Base-by-base conservation (phyloP, 2,888 invertebrate genomes). In the Stenurella melanura region DNA sequence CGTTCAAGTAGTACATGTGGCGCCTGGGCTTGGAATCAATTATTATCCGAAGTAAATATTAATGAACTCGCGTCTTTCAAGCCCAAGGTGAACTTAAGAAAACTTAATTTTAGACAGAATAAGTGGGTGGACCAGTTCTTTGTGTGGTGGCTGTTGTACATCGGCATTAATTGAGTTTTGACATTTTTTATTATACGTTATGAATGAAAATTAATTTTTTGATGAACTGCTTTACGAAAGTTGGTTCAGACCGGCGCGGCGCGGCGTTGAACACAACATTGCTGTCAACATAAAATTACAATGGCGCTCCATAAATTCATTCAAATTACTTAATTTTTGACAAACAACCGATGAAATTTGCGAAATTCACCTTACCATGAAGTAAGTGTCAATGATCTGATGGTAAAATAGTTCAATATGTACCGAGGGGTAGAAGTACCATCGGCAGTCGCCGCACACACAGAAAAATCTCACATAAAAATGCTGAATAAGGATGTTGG, bases 131-230 rank as follows among this genome's bases (percentile, higher is more conserved):
- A 79, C 77, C 70, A 73, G 74, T 68, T 74, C 61, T 61, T 30
- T 72, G 64, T 30, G 60, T 61, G 21, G 68, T 60, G 66, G 74
- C 74, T 78, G 72, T 81, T 78, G 75, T 81, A 79, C 70, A 74
- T 81, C 76, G 70, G 73, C 56, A 76, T 78, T 78, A 81, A 81
- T 81, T 81, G 78, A 80, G 78, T 81, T 81, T 77, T 80, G 79
- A 81, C 81, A 73, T 70, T 19, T 75, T 81, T 78, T 75, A 78
- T 81, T 78, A 76, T 61, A 58, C 50, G 70, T 56, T 71, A 38
- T 50, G 61, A 26, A 78, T 78, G 73, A 67, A 34, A 74, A 75
- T 76, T 61, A 63, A 10, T 38, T 34, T 58, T 10, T 50, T 61
- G 75, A 75, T 73, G 38, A 18, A 74, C 70, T 56, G 54, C 15